Conservation (phyloP, 2,797 vertebrate species). For the Lepilemur ruficaudatus region DNA sequence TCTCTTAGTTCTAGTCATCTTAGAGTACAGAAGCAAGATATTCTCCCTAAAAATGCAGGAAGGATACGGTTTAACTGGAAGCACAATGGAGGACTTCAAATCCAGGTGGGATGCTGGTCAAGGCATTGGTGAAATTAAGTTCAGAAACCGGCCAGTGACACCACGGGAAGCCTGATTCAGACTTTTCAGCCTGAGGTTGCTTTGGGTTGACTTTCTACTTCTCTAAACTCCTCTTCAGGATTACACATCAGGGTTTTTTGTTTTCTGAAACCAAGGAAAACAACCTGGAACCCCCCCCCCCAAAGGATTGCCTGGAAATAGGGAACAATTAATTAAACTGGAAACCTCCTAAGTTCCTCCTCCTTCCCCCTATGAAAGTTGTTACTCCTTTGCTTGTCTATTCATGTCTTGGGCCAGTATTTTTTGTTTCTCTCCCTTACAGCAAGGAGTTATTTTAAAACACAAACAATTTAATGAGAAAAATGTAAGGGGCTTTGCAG, state of each 20-base stretch:
- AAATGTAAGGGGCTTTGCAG: not conserved
- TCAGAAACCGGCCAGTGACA: not conserved
- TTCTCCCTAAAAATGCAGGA: not conserved
- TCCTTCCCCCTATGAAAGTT: not conserved
- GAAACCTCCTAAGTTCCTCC: not conserved
- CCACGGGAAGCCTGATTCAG: not conserved
- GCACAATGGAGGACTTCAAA: not conserved
- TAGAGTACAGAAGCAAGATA: not conserved
- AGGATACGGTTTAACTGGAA: not conserved
- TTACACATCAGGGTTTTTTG: not conserved
- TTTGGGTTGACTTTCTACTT: not conserved
- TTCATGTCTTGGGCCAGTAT: not conserved
- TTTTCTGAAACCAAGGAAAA: not conserved
- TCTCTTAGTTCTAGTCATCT: not conserved
- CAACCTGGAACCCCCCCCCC: conserved; percentile 9
- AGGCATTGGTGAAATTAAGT: not conserved
- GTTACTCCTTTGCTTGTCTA: conserved; percentile 25
- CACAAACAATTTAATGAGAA: conserved; percentile 29
- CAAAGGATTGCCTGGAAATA: not conserved
- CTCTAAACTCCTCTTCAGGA: not conserved
- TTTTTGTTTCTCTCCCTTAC: not conserved
- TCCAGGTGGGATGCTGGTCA: not conserved
- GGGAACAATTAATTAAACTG: not conserved
- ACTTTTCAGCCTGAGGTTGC: not conserved
- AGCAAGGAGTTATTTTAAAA: conserved; percentile 44